These are phyloP conservation scores for Himalopsyche japonica DNA, from an alignment of 2,888 invertebrate genomes.

Conservation along the genomic window DNA sequence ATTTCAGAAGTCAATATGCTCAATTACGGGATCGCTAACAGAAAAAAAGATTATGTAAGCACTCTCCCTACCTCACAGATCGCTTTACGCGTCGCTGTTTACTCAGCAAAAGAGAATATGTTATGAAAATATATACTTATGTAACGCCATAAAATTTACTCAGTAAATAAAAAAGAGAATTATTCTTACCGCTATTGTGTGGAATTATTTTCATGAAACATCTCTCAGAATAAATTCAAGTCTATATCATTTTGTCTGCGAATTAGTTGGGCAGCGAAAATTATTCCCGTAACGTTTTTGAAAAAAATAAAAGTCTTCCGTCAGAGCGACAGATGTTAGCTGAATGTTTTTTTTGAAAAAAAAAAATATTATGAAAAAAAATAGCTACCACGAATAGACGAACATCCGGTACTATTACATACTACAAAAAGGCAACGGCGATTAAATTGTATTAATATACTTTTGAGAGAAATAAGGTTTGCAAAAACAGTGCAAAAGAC, in stretches of 20 bases:
- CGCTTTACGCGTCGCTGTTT: no score
- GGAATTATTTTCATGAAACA: neutral
- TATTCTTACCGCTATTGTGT: neutral
- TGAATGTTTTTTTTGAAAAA: neutral
- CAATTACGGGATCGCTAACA: no score
- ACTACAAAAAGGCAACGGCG: neutral
- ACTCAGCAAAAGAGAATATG: no score
- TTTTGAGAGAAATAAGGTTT: no score
- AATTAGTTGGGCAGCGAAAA: neutral
- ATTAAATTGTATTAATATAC: neutral
- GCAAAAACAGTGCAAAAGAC: no score
- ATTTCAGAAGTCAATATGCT: no score
- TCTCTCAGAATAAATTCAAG: neutral
- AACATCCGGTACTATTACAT: neutral
- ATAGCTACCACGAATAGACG: neutral
- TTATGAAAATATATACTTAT: no score
- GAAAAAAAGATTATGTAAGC: no score
- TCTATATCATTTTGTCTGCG: neutral
- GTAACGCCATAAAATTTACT: neutral
- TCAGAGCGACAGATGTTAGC: neutral
- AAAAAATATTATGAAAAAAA: neutral
- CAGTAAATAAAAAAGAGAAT: neutral
- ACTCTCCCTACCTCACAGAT: no score
- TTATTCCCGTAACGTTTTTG: neutral
- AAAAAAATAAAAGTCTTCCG: neutral